These are phyloP conservation scores for Clepsis dumicolana DNA, from an alignment of 2,888 invertebrate species.

Conservation along the genomic window DNA sequence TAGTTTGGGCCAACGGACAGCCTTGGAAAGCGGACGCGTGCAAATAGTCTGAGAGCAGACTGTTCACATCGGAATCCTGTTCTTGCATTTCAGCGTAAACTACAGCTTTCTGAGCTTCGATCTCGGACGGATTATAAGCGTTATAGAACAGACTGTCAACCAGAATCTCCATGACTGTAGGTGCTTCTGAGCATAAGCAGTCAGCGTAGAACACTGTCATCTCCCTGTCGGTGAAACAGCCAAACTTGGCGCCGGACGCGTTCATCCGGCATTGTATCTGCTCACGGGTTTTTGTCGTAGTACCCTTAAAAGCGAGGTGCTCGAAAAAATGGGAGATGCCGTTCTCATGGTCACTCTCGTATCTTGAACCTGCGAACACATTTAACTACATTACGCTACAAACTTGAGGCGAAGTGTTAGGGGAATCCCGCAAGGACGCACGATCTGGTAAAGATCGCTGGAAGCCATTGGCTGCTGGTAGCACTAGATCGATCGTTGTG, in stretches of 20 bases:
- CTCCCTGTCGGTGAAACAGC: constrained; percentile 98
- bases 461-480: no score
- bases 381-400: no score
- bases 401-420: no score
- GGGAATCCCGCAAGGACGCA: no score
- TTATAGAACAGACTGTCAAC: constrained; percentile 96
- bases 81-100: constrained; percentile 70
- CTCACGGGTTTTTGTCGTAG: constrained; percentile 92
- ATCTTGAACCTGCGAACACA: constrained; percentile 60
- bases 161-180: constrained; percentile 95
- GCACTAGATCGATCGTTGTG: no score
- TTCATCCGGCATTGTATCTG: constrained; percentile 96
- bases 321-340: constrained; percentile 77
- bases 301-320: constrained; percentile 81
- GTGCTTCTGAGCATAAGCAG: constrained; percentile 92
- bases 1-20: constrained; percentile 69
- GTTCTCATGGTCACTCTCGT: constrained; percentile 64
- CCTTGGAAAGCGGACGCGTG: constrained; percentile 78
- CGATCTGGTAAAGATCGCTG: no score
- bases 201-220: constrained; percentile 98
- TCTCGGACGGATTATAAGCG: constrained; percentile 72
- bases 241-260: constrained; percentile 97
- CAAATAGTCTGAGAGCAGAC: constrained; percentile 72
- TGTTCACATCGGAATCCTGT: constrained; percentile 63
- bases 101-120: constrained; percentile 65